A percentile compares a stretch with the other conserved stretches of the same genome.
phyloP scores from a whole-genome alignment of 2,113 vertebrate genomes.

The Felis catus region DNA sequence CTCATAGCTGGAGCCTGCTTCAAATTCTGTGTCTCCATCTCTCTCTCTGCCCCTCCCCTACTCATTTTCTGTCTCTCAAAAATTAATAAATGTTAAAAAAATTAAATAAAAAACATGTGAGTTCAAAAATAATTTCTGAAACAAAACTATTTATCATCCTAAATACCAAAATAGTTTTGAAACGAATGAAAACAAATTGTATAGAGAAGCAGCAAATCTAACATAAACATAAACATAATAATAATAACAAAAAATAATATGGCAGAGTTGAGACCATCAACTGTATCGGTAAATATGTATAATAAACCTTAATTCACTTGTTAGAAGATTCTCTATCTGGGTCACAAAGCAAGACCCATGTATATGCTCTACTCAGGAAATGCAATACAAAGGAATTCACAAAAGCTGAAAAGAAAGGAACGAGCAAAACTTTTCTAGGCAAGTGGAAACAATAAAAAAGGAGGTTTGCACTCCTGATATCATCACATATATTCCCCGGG shows the following conservation, averaged over 20 bases:
- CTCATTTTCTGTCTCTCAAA: no score
- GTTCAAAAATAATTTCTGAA: not conserved
- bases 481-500: not conserved
- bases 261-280: not conserved
- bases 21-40: no score
- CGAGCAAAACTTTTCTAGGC: constrained; percentile 10
- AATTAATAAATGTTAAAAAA: no score
- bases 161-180: constrained; percentile 23
- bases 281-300: not conserved
- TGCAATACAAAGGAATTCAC: constrained; percentile 1
- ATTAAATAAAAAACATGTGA: not conserved
- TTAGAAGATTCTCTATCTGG: not conserved
- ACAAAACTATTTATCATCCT: not conserved
- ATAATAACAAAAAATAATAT: constrained; percentile 41
- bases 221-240: not conserved
- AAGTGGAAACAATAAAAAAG: constrained; percentile 28
- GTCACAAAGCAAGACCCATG: not conserved
- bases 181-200: constrained; percentile 5
- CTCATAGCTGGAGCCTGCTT: no score
- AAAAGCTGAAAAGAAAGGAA: constrained; percentile 7
- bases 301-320: not conserved
- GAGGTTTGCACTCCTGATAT: not conserved
- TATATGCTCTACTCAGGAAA: not conserved
- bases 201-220: not conserved
- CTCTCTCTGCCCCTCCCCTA: no score